phyloP scores from a whole-genome alignment of 2,888 invertebrate species.

The Elaeidobius kamerunicus region DNA sequence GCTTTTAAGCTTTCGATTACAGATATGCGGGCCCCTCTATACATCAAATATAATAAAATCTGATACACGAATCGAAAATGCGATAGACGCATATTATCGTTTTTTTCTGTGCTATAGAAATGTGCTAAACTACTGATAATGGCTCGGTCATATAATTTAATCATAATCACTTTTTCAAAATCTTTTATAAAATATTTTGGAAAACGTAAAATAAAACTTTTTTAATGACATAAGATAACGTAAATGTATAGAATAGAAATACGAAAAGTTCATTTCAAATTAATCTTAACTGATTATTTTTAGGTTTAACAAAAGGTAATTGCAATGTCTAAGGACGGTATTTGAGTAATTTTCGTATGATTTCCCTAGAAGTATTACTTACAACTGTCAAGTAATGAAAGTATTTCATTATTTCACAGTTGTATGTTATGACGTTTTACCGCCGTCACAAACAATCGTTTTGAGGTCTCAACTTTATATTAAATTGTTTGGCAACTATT shows the following conservation, averaged over 20 bases:
- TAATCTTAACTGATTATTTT: neutral
- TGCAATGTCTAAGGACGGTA: too few relatives aligned
- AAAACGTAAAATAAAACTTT: too few relatives aligned
- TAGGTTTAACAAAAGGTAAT: too few relatives aligned
- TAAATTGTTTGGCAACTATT: neutral
- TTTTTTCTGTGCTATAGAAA: too few relatives aligned
- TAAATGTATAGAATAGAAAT: neutral
- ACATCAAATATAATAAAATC: conserved; percentile 3
- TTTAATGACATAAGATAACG: neutral
- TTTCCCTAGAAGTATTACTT: neutral
- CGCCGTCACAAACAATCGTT: neutral
- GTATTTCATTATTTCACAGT: conserved; percentile 8
- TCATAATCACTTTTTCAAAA: too few relatives aligned
- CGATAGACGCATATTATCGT: too few relatives aligned
- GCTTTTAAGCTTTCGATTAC: conserved; percentile 17
- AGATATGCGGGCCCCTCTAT: conserved; percentile 2
- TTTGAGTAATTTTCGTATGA: neutral
- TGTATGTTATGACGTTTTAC: conserved; percentile 2
- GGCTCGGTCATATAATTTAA: too few relatives aligned
- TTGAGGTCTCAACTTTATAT: too few relatives aligned
- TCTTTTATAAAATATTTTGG: neutral
- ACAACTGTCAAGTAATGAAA: conserved; percentile 8
- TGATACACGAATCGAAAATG: neutral
- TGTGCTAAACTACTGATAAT: neutral
- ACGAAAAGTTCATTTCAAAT: neutral